Percentiles rank a stretch among this genome's conserved stretches.
Conservation (phyloP, 2,113 vertebrate genomes). For the Amphiprion percula region DNA sequence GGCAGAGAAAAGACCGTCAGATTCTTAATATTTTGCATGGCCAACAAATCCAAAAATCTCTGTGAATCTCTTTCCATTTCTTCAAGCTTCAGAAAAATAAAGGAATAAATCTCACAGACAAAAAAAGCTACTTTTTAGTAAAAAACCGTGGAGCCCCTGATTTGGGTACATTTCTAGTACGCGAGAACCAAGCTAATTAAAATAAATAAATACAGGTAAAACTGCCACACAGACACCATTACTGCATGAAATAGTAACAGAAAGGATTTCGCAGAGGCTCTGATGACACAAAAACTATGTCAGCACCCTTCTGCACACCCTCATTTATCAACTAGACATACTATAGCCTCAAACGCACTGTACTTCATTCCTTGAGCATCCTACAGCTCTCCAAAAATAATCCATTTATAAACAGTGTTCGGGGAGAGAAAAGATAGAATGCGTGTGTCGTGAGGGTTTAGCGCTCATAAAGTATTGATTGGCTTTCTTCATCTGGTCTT, state of each 20-base stretch:
- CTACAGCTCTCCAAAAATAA: conserved; percentile 40
- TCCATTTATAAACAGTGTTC: conserved; percentile 49
- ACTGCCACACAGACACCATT: not conserved
- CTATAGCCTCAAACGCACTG: not conserved
- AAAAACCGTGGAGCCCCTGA: too few species aligned
- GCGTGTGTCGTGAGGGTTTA: conserved; percentile 57
- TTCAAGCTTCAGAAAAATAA: too few species aligned
- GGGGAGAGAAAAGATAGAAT: conserved; percentile 41
- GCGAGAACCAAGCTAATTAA: too few species aligned
- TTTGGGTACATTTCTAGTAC: not conserved
- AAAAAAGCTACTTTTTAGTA: too few species aligned
- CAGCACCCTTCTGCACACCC: not conserved
- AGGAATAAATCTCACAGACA: too few species aligned
- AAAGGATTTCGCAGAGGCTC: not conserved
- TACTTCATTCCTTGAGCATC: conserved; percentile 30
- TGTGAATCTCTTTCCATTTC: too few species aligned
- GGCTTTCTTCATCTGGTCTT: conserved; percentile 44
- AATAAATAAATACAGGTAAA: not conserved
- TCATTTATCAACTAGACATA: conserved; percentile 12
- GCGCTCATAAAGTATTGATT: conserved; percentile 70
- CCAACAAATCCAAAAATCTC: too few species aligned
- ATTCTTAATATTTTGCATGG: too few species aligned
- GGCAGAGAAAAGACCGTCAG: too few species aligned
- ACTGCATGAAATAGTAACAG: not conserved
- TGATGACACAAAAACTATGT: not conserved